Conservation (phyloP, 2,888 invertebrate species). For the Eupelmus urozonus region DNA sequence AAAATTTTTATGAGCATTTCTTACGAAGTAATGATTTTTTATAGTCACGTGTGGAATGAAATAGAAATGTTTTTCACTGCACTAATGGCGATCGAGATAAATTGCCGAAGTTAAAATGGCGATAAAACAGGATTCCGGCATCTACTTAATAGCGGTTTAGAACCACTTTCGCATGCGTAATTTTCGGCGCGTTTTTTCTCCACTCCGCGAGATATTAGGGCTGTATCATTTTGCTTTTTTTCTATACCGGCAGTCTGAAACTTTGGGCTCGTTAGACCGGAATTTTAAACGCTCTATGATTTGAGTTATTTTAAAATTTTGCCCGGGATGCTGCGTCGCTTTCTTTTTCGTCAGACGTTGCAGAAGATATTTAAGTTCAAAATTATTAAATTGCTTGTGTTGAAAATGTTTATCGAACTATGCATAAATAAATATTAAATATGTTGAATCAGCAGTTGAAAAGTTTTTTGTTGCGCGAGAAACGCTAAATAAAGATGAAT, state of each 20-base stretch:
- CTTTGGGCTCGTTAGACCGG: conserved; percentile 37
- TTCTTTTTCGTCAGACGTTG: background rate
- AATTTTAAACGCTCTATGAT: conserved; percentile 53
- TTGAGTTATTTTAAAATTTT: conserved; percentile 20
- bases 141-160: conserved; percentile 45
- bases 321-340: background rate
- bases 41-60: too few relatives aligned
- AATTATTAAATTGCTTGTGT: background rate
- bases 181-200: conserved; percentile 39
- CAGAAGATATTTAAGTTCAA: background rate
- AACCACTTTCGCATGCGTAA: conserved; percentile 48
- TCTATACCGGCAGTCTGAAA: conserved; percentile 16
- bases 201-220: conserved; percentile 20
- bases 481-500: too few relatives aligned
- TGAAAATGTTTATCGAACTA: too few relatives aligned
- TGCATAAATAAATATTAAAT: too few relatives aligned
- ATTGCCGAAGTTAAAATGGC: conserved; percentile 37
- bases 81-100: conserved; percentile 46
- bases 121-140: conserved; percentile 50
- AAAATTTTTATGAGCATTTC: background rate
- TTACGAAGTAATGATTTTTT: too few relatives aligned
- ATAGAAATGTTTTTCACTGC: conserved; percentile 15
- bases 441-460: too few relatives aligned
- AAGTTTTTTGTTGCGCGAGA: too few relatives aligned
- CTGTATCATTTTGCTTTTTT: conserved; percentile 41